A percentile compares a stretch with the other conserved stretches of the same genome.
Conservation (phyloP, 2,888 invertebrate genomes). For the Dynastes hyllus region DNA sequence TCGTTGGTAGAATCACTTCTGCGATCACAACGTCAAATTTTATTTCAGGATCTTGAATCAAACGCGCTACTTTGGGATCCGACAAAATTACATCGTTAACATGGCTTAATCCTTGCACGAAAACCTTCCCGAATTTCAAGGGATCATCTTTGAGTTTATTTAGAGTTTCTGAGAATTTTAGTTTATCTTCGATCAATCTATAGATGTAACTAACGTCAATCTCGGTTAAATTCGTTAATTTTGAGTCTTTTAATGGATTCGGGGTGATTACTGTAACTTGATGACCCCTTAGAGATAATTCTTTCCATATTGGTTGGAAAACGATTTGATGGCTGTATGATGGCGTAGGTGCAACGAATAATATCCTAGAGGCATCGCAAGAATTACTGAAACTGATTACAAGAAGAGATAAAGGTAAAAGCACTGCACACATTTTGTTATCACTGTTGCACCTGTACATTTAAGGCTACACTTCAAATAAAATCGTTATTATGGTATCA, state of each 20-base stretch:
- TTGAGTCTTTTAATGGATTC: slow-evolving; percentile 67
- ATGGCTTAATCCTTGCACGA: slow-evolving; percentile 39
- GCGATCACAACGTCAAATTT: slow-evolving; percentile 66
- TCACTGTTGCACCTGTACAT: too few species aligned
- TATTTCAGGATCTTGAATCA: slow-evolving; percentile 62
- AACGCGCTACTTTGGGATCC: slow-evolving; percentile 62
- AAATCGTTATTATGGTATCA: too few species aligned
- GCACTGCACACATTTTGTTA: too few species aligned
- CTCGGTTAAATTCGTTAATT: slow-evolving; percentile 67
- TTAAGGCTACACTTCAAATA: too few species aligned
- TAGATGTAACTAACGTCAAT: slow-evolving; percentile 68
- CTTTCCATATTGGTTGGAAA: slow-evolving; percentile 69
- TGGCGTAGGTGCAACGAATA: slow-evolving; percentile 69
- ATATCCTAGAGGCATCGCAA: not conserved
- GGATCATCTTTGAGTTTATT: too few species aligned
- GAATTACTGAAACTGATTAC: too few species aligned
- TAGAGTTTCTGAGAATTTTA: too few species aligned
- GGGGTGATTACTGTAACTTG: slow-evolving; percentile 70
- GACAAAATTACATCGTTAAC: slow-evolving; percentile 52
- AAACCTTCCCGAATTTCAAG: slow-evolving; percentile 34
- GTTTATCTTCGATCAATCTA: slow-evolving; percentile 49
- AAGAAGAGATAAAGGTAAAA: too few species aligned
- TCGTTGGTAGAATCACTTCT: slow-evolving; percentile 62
- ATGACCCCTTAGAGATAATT: slow-evolving; percentile 71
- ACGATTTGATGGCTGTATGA: slow-evolving; percentile 72